Base-by-base conservation (phyloP, 2,888 invertebrate genomes). In the Apeira syringaria region DNA sequence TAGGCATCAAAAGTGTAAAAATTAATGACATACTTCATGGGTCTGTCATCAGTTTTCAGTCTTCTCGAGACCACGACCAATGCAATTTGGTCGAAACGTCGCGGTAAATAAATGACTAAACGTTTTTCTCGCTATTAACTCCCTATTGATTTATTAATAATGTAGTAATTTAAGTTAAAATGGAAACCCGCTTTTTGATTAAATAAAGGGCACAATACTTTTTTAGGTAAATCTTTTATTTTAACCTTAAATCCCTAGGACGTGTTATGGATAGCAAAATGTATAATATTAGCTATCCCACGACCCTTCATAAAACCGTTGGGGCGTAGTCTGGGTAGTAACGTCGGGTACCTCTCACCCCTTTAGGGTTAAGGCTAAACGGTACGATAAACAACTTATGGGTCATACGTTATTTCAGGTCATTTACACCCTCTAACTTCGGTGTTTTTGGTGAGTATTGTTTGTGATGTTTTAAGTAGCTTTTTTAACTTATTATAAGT, bases 321-420 rank as follows among this genome's bases (percentile, higher is more conserved):
- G 7, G 7, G 7, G 26, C n/a, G 18, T 7, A 25, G 8, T 34
- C 9, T 33, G n/a, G 11, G 28, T 24, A 34, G 20, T 12, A 5
- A 18, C 24, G 13, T 20, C 20, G 20, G 20, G 20, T 20, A 20
- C 20, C 20, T 20, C 20, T 20, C 20, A 35, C 26, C 29, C 13
- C 37, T 12, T 24, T 33, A 28, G 39, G 37, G 45, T 45, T 45
- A 45, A 35, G 30, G 39, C 39, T 26, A 31, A 30, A 39, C 30
- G 34, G 25, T 2, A 34, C 22, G 39, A 45, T 39, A 39, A 45
- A 39, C 45, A 45, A 45, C 30, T 39, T 39, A 45, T 40, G 35
- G 34, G 8, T 17, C 39, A 18, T 32, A 31, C 35, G 45, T 31
- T 46, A 40, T 40, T 35, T 46, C 24, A 35, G 45, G 33, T n/a